These are phyloP conservation scores for Chrysolina haemoptera DNA, from an alignment of 2,888 invertebrate species.

Conservation along the genomic window DNA sequence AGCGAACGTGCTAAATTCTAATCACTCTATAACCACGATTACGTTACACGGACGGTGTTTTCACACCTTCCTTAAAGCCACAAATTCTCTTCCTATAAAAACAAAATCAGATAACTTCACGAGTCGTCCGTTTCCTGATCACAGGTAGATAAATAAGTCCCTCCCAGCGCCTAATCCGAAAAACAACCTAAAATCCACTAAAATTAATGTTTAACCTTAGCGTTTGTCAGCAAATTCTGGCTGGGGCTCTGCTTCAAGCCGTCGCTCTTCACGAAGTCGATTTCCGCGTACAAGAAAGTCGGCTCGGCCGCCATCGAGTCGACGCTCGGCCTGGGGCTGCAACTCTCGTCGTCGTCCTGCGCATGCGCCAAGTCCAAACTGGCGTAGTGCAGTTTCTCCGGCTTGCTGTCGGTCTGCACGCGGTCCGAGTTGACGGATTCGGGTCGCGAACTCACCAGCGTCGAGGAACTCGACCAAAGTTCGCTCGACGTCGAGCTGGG, in stretches of 20 bases:
- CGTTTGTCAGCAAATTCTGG: slow-evolving; percentile 53
- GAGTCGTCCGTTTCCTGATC: neutral
- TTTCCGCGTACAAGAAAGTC: slow-evolving; percentile 82
- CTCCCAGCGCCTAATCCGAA: no score
- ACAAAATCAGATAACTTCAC: neutral
- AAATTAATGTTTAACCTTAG: slow-evolving; percentile 61
- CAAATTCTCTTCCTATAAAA: neutral
- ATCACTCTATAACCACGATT: neutral
- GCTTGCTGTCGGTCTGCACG: slow-evolving; percentile 53
- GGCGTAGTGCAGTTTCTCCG: slow-evolving; percentile 75
- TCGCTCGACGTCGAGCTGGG: slow-evolving; percentile 67
- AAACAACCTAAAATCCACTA: neutral
- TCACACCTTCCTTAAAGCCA: neutral
- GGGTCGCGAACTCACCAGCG: slow-evolving; percentile 66
- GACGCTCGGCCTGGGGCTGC: slow-evolving; percentile 55
- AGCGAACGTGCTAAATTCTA: neutral
- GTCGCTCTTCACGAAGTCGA: slow-evolving; percentile 83
- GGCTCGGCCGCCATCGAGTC: slow-evolving; percentile 56
- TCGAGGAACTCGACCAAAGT: slow-evolving; percentile 65
- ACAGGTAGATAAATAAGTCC: neutral
- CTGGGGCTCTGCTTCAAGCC: slow-evolving; percentile 61
- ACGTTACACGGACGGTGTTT: neutral
- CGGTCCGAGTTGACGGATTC: slow-evolving; percentile 65
- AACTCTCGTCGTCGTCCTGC: slow-evolving; percentile 54
- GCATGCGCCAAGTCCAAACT: slow-evolving; percentile 75